These are phyloP conservation scores for Otis tarda DNA, from an alignment of 2,113 vertebrate genomes.

Conservation along the genomic window DNA sequence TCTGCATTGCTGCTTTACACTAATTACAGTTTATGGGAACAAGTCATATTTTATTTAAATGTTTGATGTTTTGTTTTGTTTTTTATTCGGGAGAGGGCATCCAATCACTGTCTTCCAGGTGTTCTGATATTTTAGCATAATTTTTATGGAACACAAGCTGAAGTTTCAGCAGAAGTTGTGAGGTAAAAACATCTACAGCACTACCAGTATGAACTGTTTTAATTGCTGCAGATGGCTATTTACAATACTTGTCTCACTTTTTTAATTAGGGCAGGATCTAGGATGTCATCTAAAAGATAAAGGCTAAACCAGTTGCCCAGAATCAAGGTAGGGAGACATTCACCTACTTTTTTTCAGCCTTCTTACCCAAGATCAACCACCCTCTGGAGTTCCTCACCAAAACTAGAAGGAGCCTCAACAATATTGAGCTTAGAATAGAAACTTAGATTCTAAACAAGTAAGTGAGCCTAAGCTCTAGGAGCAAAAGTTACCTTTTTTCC, in stretches of 20 bases:
- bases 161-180: background rate
- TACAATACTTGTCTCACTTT: background rate
- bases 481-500: background rate
- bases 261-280: background rate
- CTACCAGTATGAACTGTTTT: background rate
- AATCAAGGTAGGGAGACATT: background rate
- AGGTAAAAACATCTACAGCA: background rate
- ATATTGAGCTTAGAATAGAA: background rate
- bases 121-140: background rate
- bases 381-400: background rate
- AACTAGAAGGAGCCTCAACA: background rate
- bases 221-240: no score
- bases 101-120: background rate
- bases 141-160: background rate
- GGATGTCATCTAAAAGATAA: background rate
- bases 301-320: background rate
- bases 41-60: background rate
- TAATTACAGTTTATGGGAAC: background rate
- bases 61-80: no score
- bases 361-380: background rate
- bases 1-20: background rate
- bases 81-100: background rate
- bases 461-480: rapidly evolving
- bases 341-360: background rate
- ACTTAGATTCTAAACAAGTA: background rate